These are phyloP conservation scores for Hormiphora californensis DNA, from an alignment of 37 sponge, comb jelly and placozoan species.

Conservation along the genomic window DNA sequence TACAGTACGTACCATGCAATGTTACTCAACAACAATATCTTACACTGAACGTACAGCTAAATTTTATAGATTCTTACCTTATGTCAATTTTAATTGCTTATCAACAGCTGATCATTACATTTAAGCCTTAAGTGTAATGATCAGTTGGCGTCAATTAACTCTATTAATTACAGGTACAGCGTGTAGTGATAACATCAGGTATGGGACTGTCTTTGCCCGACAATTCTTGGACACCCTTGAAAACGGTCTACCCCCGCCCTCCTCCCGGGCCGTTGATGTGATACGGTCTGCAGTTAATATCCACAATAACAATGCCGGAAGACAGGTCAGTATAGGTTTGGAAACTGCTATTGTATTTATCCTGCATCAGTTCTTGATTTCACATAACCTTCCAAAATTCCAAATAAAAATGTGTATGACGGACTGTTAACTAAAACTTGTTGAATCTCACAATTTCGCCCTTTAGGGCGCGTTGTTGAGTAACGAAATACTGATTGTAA, in stretches of 20 bases:
- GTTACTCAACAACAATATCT: no score
- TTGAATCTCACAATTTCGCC: no score
- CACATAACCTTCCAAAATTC: no score
- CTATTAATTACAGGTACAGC: constrained; percentile 15
- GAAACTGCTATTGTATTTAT: no score
- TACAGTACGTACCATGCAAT: constrained; percentile 9
- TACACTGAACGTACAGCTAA: no score
- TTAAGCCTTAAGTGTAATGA: not conserved
- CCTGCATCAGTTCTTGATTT: no score
- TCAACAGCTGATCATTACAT: not conserved
- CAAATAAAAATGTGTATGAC: no score
- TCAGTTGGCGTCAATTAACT: not conserved
- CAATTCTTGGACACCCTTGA: not conserved
- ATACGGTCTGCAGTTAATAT: constrained; percentile 18
- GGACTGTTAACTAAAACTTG: no score
- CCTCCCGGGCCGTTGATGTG: not conserved
- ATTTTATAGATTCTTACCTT: not conserved
- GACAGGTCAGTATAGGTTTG: constrained; percentile 10
- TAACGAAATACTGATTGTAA: not conserved
- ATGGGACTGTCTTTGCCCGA: constrained; percentile 7
- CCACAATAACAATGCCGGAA: constrained; percentile 39
- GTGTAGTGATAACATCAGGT: constrained; percentile 19
- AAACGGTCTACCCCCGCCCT: not conserved
- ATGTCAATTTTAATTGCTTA: not conserved
- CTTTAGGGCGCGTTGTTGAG: no score